Evolutionary conservation across 2,113 vertebrate genomes (phyloP), one percentile per base, ranked within the genome.

Genomic region (Osmerus eperlanus): DNA sequence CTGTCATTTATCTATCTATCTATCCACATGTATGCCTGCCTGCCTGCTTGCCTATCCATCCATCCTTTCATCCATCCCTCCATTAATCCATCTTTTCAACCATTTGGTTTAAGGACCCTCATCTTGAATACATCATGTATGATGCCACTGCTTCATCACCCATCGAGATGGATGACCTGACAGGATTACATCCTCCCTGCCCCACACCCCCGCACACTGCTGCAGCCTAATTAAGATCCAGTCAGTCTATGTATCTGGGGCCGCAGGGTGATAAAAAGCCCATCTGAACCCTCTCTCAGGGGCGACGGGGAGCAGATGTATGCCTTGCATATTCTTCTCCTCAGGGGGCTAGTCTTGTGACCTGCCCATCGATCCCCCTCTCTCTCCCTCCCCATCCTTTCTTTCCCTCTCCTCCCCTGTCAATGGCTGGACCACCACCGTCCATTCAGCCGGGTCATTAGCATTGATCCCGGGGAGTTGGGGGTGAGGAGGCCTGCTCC

Each of bases 201-300:
- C 64, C 36, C 51, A 67, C 41, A 52, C 55, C 55, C 18, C 55
- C 16, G 4, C 55, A 16, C 80, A 72, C 73, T 76, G 70, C 73
- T 64, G 65, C 74, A 78, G 74, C 80, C 73, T 88, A 83, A 87
- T 89, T 89, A 89, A 87, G 81, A 85, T 72, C 75, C 62, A 78
- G 82, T 75, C 76, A 87, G 85, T 88, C 71, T 70, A 70, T 88
- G 83, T 86, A 84, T 73, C 64, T 25, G 68, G 72, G 78, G 84
- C 85, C 69, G 68, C 67, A 28, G 80, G 76, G 78, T 84, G 85
- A 88, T 89, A 86, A 89, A 90, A 89, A 90, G 79, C 79, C 81
- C 88, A 86, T 88, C 78, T 87, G 86, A 88, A 85, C 83, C 80
- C 77, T 88, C 86, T 77, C 12, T 23, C 23, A 1, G 78, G 78